Evolutionary conservation across 2,113 vertebrate species (phyloP).

Genomic region (Boleophthalmus pectinirostris): DNA sequence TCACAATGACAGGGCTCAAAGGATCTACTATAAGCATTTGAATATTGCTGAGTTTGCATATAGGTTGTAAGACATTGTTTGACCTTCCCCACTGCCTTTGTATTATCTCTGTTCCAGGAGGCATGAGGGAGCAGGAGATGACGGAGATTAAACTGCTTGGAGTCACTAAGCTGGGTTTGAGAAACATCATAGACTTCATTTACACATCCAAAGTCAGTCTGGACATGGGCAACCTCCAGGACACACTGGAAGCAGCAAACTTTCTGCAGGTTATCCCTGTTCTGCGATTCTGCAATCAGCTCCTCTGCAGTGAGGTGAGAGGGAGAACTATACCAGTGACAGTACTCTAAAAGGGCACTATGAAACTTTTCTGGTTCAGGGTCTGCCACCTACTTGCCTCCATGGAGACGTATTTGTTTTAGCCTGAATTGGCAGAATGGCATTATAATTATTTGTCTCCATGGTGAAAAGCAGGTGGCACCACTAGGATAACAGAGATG

Average conservation of each 20-base stretch:
- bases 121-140: slow-evolving; percentile 83
- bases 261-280: slow-evolving; percentile 83
- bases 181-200: slow-evolving; percentile 82
- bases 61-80: slow-evolving; percentile 12
- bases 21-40: slow-evolving; percentile 9
- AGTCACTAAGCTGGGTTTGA: slow-evolving; percentile 75
- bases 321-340: neutral
- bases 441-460: too few relatives aligned
- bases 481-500: too few relatives aligned
- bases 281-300: slow-evolving; percentile 80
- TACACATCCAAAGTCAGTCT: slow-evolving; percentile 79
- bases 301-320: slow-evolving; percentile 81
- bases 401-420: too few relatives aligned
- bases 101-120: slow-evolving; percentile 59
- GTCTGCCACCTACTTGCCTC: too few relatives aligned
- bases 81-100: slow-evolving; percentile 21
- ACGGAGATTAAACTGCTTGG: slow-evolving; percentile 82
- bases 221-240: slow-evolving; percentile 77
- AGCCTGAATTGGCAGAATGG: too few relatives aligned
- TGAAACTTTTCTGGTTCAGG: too few relatives aligned
- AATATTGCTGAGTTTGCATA: slow-evolving; percentile 12
- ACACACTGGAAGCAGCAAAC: slow-evolving; percentile 82
- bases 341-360: neutral
- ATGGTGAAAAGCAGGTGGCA: too few relatives aligned
- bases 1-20: neutral